Conservation (phyloP, 2,888 invertebrate genomes). For the Itoplectis maculator region DNA sequence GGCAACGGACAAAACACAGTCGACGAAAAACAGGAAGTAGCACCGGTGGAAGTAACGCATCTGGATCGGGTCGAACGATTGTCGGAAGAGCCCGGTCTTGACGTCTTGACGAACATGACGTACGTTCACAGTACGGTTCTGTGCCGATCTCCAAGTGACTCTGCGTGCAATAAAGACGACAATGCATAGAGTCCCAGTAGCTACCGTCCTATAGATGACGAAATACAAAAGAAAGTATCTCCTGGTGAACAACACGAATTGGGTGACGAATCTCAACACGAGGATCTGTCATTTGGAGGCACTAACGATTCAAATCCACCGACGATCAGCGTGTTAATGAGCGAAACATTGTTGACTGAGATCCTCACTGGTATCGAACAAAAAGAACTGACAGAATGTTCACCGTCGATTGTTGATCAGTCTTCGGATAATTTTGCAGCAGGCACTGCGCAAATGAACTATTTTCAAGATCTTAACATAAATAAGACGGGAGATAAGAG, state of each 20-base stretch:
- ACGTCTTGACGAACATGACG: too few species aligned
- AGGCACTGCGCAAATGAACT: neutral
- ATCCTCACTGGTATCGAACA: neutral
- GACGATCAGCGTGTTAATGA: neutral
- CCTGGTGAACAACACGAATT: neutral
- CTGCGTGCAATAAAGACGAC: too few species aligned
- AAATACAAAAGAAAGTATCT: neutral
- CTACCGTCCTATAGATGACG: neutral
- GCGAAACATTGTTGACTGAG: neutral
- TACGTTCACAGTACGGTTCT: too few species aligned
- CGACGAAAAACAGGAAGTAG: too few species aligned
- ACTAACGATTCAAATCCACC: neutral
- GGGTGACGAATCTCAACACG: neutral
- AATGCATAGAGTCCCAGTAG: too few species aligned
- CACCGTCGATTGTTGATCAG: neutral
- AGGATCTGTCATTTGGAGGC: constrained; percentile 1
- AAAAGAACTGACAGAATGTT: neutral
- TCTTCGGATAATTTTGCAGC: constrained; percentile 5
- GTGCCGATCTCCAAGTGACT: neutral
- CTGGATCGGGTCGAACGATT: too few species aligned
- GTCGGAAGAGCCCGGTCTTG: too few species aligned
- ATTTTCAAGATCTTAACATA: neutral
- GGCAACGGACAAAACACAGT: too few species aligned
- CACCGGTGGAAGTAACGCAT: too few species aligned
- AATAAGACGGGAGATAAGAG: neutral